Evolutionary conservation across 2,113 vertebrate species (phyloP), one percentile per base, ranked within the genome.

Genomic region (Amazona guildingii): DNA sequence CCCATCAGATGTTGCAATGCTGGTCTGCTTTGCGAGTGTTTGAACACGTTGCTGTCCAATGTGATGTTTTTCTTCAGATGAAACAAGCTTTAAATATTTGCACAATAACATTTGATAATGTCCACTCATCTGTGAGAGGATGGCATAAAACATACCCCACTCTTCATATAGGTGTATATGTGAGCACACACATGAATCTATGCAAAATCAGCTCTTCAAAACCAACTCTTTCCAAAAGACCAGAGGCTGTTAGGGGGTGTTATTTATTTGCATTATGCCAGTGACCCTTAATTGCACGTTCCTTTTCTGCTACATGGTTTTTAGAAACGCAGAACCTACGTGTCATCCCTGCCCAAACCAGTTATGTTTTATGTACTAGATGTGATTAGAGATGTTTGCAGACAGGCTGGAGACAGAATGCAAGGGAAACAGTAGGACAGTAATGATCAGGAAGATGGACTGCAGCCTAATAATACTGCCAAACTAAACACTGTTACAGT

Each of bases 81-180:
- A 92, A 94, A 79, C 28, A 28, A 17, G 46, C 70, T 88, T 75
- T 63, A 73, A 94, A 85, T 94, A 85, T 94, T 97, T 97, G 41
- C 54, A 54, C 39, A 68, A 43, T 67, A 59, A 27, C 80, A 89
- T 78, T 73, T 85, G 77, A 54, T 49, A 17, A 7, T 46, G 83
- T 66, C 90, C 83, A 46, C 29, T 91, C 1, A 1, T 24, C 41
- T 74, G 0, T 86, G 39, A 88, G 35, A 81, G 68, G 31, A n/a
- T 8, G 9, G 13, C 35, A 18, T 84, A 33, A 73, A 88, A 49
- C 66, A 5, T 28, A 43, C 79, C 10, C 43, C 5, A 1, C 72
- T 76, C 39, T 66, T 87, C 63, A 6, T 73, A n/a, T 5, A 68
- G 44, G 9, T 62, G 9, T 25, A 29, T 17, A 8, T 55, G 17